phyloP scores from a whole-genome alignment of 2,113 vertebrate genomes.

The Plecotus auritus region DNA sequence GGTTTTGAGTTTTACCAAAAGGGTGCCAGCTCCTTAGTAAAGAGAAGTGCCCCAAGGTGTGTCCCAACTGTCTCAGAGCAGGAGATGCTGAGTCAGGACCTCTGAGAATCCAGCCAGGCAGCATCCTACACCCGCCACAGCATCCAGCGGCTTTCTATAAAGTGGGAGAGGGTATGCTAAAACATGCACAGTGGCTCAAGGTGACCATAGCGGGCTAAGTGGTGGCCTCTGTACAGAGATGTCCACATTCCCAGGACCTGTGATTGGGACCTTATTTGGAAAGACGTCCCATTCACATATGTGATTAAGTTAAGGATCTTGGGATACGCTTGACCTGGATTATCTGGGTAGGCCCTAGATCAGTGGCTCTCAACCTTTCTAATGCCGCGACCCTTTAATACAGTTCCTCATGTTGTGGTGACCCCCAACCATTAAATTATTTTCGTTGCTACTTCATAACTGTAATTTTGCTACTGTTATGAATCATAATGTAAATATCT shows the following conservation, averaged over 20 bases:
- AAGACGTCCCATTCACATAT: background rate
- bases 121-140: no score
- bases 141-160: background rate
- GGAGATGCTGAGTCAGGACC: background rate
- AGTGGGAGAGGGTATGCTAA: background rate
- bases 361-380: no score
- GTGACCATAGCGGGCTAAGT: fast-evolving
- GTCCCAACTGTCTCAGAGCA: background rate
- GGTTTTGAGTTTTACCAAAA: background rate
- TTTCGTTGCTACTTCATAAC: no score
- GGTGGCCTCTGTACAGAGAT: background rate
- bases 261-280: background rate
- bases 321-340: background rate
- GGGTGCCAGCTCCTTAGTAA: background rate
- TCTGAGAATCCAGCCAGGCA: background rate
- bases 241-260: background rate
- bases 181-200: fast-evolving
- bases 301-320: background rate
- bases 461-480: no score
- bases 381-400: no score
- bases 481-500: no score
- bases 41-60: fast-evolving
- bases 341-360: background rate
- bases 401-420: no score
- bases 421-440: no score